A percentile compares a stretch with the other conserved stretches of the same genome.
Conservation (phyloP, 2,113 vertebrate genomes). For the Prunella himalayana region DNA sequence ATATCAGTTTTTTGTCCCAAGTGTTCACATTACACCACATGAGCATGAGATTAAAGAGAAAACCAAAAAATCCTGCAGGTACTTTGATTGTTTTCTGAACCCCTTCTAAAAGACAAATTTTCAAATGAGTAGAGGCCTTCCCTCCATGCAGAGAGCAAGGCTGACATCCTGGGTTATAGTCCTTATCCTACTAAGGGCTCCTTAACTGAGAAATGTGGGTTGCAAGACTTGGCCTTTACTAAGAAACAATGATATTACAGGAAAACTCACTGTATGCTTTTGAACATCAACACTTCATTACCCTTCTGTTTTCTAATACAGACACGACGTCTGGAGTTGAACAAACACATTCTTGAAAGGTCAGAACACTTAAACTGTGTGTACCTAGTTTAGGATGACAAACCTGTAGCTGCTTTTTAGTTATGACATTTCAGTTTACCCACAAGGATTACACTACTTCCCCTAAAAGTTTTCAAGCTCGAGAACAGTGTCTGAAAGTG, state of each 20-base stretch:
- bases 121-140: not conserved
- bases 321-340: not conserved
- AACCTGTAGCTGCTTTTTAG: not conserved
- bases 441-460: constrained; percentile 41
- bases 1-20: not conserved
- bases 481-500: not conserved
- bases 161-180: not conserved
- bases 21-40: not conserved
- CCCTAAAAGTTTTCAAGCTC: not conserved
- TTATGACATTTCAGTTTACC: constrained; percentile 42
- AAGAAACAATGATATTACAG: not conserved
- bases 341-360: constrained; percentile 30
- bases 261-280: not conserved
- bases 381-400: constrained; percentile 14
- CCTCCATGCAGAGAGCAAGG: not conserved
- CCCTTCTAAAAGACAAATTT: not conserved
- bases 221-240: not conserved
- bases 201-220: not conserved
- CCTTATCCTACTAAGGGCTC: not conserved
- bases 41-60: not conserved
- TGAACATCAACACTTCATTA: not conserved
- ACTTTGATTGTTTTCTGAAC: not conserved
- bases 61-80: not conserved
- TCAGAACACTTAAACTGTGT: constrained; percentile 16
- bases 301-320: not conserved